These are phyloP conservation scores for Micromussa lordhowensis DNA, from an alignment of 92 coral and sea anemone genomes.

Conservation along the genomic window DNA sequence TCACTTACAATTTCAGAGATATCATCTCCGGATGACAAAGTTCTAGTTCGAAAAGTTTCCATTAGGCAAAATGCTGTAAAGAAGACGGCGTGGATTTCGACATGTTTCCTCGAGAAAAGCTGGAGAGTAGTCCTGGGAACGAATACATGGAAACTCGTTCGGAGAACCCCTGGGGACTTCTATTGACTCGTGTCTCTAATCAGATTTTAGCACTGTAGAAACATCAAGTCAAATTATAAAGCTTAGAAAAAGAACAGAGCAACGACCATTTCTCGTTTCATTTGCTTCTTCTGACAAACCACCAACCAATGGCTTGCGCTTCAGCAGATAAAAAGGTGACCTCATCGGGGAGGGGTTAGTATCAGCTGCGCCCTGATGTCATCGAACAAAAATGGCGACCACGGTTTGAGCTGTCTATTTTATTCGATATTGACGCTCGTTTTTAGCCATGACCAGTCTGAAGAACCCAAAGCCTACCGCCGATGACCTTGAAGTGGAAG, in stretches of 20 bases:
- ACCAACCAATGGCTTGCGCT: neutral
- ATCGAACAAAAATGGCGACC: conserved; percentile 28
- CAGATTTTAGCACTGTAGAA: neutral
- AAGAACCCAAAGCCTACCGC: conserved; percentile 18
- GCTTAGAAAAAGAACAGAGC: neutral
- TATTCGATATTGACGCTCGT: conserved; percentile 16
- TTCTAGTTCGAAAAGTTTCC: conserved; percentile 32
- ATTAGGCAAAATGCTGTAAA: neutral
- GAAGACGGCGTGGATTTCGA: too few species aligned
- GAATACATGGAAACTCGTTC: neutral
- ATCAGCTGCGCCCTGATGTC: neutral
- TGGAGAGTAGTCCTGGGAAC: conserved; percentile 7
- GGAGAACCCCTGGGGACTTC: neutral
- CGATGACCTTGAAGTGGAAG: conserved; percentile 57
- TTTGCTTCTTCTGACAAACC: neutral
- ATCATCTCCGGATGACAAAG: conserved; percentile 36
- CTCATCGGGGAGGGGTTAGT: neutral
- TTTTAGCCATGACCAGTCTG: conserved; percentile 9
- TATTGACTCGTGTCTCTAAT: neutral
- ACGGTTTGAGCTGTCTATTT: neutral
- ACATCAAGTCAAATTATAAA: too few species aligned
- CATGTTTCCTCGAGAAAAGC: neutral
- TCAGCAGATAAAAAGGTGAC: neutral
- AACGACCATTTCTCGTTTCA: too few species aligned
- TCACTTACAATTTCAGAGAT: conserved; percentile 11